Evolutionary conservation across 2,113 vertebrate genomes (phyloP), one percentile per base, ranked within the genome.

Genomic region (Crocuta crocuta): DNA sequence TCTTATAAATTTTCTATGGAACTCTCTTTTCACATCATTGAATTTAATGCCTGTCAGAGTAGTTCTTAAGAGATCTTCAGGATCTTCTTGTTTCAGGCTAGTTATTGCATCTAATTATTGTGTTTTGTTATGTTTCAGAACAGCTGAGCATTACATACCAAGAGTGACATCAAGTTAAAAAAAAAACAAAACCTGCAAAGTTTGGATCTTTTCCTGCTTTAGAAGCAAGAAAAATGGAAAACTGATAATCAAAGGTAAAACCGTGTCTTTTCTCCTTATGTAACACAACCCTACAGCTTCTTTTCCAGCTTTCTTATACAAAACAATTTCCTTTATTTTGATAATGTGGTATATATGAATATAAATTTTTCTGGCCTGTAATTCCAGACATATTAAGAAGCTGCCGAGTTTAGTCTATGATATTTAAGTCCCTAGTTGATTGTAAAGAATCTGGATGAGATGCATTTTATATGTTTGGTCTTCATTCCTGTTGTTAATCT

Each of bases 161-260:
- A 92, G 98, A 98, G 97, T 97, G 97, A 98, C 96, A 92, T 92
- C 91, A 50, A 87, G 43, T 80, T 92, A 5, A 76, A 89, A 68
- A 33, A 17, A 89, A 35, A n/a, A n/a, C n/a, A n/a, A 97, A 91
- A 94, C 96, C 79, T 83, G 39, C 70, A 81, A 89, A 93, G 68
- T 94, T 93, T 78, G 87, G 68, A 91, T 91, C 95, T 95, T 81
- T 83, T 95, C 79, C 97, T 97, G 48, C 15, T 1, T 61, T 95
- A 94, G 95, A 98, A 96, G 39, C 80, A 96, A 83, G 66, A 96
- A 97, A 97, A 98, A 98, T 98, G 98, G 95, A 98, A 97, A 98
- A 98, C 26, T 99, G 98, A 99, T 88, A 92, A 91, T 97, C 95
- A 89, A 97, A 98, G 99, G 99, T 99, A 98, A 98, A 95, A 97